Base-by-base conservation (phyloP, 2,113 vertebrate genomes). In the Esox niger region DNA sequence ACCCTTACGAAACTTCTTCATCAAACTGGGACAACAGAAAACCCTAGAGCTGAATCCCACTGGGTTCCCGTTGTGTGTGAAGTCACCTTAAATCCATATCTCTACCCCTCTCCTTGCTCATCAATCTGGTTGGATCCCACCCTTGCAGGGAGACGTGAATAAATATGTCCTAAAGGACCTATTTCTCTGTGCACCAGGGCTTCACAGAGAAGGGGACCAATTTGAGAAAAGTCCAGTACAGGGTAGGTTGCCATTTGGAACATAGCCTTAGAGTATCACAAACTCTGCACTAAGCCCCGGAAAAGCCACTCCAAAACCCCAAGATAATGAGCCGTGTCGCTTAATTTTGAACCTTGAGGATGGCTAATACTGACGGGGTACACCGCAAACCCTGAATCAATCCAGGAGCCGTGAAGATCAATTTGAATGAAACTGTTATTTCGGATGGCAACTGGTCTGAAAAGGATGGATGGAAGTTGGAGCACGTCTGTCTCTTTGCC, bases 261-360 rank as follows among this genome's bases (percentile, higher is more conserved):
- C 21, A 7, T 23, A 25, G 20, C n/a, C 21, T 56, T 58, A 23
- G 13, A 26, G 26, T 17, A 73, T 27, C 38, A 58, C 52, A 72
- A 49, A 60, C 17, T 65, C 60, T 68, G 57, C 33, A 10, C 58
- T 79, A 30, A 46, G 38, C 25, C 4, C 23, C 6, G 33, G 23
- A 43, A 43, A 47, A 55, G 10, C 25, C 46, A 33, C 32, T 38
- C 26, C 32, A 49, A 52, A 49, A 52, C 35, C 30, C 35, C 35
- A 15, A 56, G n/a, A 25, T 62, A 47, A 71, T 63, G 21, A n/a
- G 60, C 66, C 46, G 25, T 69, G 62, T 49, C 75, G 23, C 4
- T 59, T 62, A 32, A 62, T 69, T 65, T 66, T 59, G 72, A 69
- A 65, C 23, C 13, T 17, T 35, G 33, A 54, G 20, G 7, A 21